Base-by-base conservation (phyloP, 1,140 invertebrate species). In the Paramacrobiotus metropolitanus region DNA sequence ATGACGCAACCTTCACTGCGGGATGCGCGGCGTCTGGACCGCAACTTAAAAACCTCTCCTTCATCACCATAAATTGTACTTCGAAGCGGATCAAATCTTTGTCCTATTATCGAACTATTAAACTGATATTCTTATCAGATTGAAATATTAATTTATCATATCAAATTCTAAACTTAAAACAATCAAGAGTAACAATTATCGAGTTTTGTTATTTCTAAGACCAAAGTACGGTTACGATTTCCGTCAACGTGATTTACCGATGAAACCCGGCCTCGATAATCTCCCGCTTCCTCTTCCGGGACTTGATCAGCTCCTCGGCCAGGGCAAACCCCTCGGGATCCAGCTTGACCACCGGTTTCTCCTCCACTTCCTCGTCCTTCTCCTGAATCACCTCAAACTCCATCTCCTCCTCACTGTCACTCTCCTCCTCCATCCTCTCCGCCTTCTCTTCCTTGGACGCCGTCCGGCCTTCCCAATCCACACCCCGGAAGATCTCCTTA, bases 261-360 rank as follows among this genome's bases (percentile, higher is more conserved):
- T 94, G 93, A 87, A 88, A 94, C 1, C 80, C 87, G 21, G 77
- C 82, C 72, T 95, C 89, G 29, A 84, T 77, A 9, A 96, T 70
- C 70, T 95, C 87, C 30, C 86, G 77, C 66, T 84, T 85, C 3
- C 79, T 78, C 73, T 92, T 93, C 70, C 83, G 83, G 61, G 86
- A 89, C 59, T 85, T 80, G 2, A 85, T 79, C 71, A 95, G 77
- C 68, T 91, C 72, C 1, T 87, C 81, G 1, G 86, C 91, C 2
- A 96, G 69, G 0, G 90, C 89, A 44, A 97, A 73, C 61, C 88
- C 88, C 69, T 87, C 82, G 31, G 84, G 80, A 66, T 83, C 82
- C 65, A 98, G 62, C 59, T 28, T 65, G 21, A 34, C 30, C 20
- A 65, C 34, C 60, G 48, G 62, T 60, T 68, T 63, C 62, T 61